These are phyloP conservation scores for Tachina fera DNA, from an alignment of 2,888 invertebrate species.

Conservation along the genomic window DNA sequence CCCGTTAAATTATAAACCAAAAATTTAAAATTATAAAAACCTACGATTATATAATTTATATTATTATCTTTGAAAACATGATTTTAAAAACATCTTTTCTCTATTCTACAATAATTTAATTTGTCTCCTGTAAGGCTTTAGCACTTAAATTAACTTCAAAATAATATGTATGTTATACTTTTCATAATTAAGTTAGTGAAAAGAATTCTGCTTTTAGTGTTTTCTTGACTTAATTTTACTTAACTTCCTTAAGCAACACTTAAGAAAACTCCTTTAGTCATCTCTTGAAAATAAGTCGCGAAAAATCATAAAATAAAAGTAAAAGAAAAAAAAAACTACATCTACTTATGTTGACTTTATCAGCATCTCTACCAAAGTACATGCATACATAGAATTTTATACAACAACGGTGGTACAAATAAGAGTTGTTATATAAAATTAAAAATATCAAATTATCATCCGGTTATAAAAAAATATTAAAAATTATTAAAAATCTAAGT, in stretches of 20 bases:
- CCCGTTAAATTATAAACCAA: too few species aligned
- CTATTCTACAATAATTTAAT: constrained; percentile 43
- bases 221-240: constrained; percentile 64
- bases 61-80: not conserved
- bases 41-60: not conserved
- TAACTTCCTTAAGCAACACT: constrained; percentile 62
- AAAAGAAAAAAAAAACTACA: constrained; percentile 32
- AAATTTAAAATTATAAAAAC: not conserved
- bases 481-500: too few species aligned
- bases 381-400: not conserved
- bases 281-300: constrained; percentile 3
- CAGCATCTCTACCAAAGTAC: constrained; percentile 2
- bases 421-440: constrained; percentile 2
- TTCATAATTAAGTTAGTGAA: constrained; percentile 24
- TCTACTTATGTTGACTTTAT: constrained; percentile 56
- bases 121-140: constrained; percentile 26
- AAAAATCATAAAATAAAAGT: constrained; percentile 5
- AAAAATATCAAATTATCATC: not conserved
- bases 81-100: not conserved
- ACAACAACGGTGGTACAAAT: not conserved
- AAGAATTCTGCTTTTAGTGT: constrained; percentile 20
- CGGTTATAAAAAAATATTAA: too few species aligned
- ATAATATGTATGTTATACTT: constrained; percentile 45
- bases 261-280: constrained; percentile 52
- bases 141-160: constrained; percentile 22